Evolutionary conservation across 2,113 vertebrate species (phyloP).

Genomic region (Ceyx melanurus): DNA sequence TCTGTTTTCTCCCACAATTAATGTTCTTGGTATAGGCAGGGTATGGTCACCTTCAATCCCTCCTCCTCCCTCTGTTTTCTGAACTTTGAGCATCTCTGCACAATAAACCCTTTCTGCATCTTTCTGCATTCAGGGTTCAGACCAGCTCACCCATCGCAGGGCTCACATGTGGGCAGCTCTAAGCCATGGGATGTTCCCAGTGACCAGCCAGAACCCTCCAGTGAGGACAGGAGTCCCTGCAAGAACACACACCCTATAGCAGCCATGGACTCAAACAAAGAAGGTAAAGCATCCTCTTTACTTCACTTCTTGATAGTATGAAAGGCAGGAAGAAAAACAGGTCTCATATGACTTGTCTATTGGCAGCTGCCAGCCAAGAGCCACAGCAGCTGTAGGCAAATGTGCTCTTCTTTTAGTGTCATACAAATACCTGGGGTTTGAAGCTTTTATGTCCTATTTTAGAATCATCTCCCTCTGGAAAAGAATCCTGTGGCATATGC

Average conservation of each 20-base stretch:
- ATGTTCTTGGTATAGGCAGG: background rate
- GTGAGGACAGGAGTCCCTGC: conserved; percentile 60
- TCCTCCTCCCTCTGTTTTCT: background rate
- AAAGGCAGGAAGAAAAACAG: background rate
- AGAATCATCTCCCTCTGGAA: background rate
- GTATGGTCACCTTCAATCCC: background rate
- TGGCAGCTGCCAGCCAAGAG: background rate
- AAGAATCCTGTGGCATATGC: background rate
- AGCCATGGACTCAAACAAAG: conserved; percentile 77
- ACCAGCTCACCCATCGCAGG: conserved; percentile 50
- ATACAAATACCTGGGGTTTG: background rate
- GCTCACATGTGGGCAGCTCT: conserved; percentile 65
- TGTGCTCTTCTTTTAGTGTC: background rate
- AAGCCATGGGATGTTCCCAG: conserved; percentile 62
- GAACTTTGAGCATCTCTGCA: background rate
- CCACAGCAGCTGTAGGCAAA: background rate
- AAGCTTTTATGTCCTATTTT: background rate
- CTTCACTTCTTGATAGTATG: conserved; percentile 9
- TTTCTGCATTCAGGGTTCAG: conserved; percentile 72
- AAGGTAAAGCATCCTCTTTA: conserved; percentile 66
- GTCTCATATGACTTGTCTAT: background rate
- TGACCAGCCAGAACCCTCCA: conserved; percentile 66
- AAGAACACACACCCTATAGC: conserved; percentile 25
- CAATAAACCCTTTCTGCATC: conserved; percentile 68
- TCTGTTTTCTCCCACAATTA: background rate